Percentiles rank a stretch among this genome's conserved stretches.
These are phyloP conservation scores for Hycleus cichorii DNA, from an alignment of 1,140 invertebrate species.

Conservation along the genomic window DNA sequence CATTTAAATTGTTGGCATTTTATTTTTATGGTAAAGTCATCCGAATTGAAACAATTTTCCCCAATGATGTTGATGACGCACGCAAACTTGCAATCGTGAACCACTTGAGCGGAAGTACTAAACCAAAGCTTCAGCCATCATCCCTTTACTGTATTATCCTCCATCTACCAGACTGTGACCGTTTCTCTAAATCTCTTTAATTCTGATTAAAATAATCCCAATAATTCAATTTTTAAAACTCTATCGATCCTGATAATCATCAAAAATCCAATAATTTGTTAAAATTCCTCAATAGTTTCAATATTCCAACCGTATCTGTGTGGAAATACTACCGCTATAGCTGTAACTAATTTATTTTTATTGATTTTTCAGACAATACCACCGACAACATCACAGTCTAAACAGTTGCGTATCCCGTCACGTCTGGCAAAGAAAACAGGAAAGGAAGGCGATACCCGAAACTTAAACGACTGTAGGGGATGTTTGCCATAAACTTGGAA, in stretches of 20 bases:
- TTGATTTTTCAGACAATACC: constrained; percentile 11
- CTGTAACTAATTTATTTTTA: constrained; percentile 10
- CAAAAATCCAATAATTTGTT: too few species aligned
- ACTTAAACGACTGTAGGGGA: constrained; percentile 23
- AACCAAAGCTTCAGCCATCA: constrained; percentile 18
- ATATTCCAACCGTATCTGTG: too few species aligned
- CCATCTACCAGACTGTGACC: constrained; percentile 2
- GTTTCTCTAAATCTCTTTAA: too few species aligned
- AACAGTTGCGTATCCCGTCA: constrained; percentile 9
- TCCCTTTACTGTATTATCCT: constrained; percentile 11
- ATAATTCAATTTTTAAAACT: too few species aligned
- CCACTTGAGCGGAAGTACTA: constrained; percentile 26
- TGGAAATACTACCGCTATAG: neutral
- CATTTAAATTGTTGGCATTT: too few species aligned
- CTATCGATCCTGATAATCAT: too few species aligned
- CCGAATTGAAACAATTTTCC: neutral
- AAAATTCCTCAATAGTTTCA: too few species aligned
- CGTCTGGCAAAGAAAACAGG: constrained; percentile 23
- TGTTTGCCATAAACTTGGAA: constrained; percentile 21
- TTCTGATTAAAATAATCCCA: too few species aligned
- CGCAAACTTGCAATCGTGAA: constrained; percentile 24
- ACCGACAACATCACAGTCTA: constrained; percentile 13
- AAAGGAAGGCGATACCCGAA: constrained; percentile 22
- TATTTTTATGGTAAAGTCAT: too few species aligned
- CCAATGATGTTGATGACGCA: neutral